A percentile compares a stretch with the other conserved stretches of the same genome.
Conservation (phyloP, 23 tunicate genomes). For the Styela clava region DNA sequence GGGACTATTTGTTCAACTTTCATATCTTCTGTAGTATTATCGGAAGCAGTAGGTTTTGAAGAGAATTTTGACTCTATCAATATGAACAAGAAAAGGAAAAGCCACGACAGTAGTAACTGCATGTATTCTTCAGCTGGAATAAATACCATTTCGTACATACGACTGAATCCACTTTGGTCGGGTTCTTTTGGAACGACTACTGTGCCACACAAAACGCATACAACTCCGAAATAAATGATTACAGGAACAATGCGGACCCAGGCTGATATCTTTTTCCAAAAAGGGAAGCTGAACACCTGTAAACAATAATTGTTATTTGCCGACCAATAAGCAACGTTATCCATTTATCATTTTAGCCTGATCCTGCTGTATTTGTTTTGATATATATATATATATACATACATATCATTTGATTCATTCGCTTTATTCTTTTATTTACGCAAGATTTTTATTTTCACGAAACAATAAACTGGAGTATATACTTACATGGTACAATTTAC, state of each 20-base stretch:
- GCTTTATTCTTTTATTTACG: no score
- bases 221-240: slow-evolving; percentile 38
- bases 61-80: slow-evolving; percentile 32
- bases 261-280: slow-evolving; percentile 82
- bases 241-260: slow-evolving; percentile 80
- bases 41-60: background rate
- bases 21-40: background rate
- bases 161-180: slow-evolving; percentile 50
- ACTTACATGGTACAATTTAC: no score
- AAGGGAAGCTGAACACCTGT: slow-evolving; percentile 81
- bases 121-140: slow-evolving; percentile 81
- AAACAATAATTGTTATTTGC: background rate
- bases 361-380: background rate
- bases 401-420: background rate
- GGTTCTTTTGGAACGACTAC: slow-evolving; percentile 47
- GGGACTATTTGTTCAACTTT: background rate
- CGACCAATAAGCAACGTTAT: background rate
- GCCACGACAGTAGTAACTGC: slow-evolving; percentile 66
- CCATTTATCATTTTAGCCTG: background rate
- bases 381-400: no score
- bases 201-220: slow-evolving; percentile 62
- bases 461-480: no score
- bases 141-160: slow-evolving; percentile 78
- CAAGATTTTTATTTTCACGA: no score
- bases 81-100: slow-evolving; percentile 61